Base-by-base conservation (phyloP, 2,888 invertebrate species). In the Aphrophora alni region DNA sequence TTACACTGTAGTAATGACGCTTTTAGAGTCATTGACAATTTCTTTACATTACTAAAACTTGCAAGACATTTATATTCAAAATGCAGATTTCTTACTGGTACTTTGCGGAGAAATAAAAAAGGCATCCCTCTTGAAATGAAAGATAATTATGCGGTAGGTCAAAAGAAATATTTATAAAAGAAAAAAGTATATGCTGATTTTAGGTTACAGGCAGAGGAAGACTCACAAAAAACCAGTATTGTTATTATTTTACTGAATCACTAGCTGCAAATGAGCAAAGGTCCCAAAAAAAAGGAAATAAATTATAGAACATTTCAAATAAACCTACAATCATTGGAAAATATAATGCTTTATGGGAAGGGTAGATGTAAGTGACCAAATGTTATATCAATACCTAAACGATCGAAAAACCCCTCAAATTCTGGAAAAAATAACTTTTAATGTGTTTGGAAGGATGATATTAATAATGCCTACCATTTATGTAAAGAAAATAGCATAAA, bases 81-180 rank as follows among this genome's bases (percentile, higher is more conserved):
- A 69, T 25, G 24, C 26, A 75, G 70, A 25, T 26, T 71, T 28
- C 2, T 80, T 1, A 80, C 80, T 25, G 80, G 80, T 71, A 75
- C 75, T 21, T n/a, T 80, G 28, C 1, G 44, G 1, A 51, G 17
- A 70, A 71, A 72, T 28, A 25, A 71, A 26, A 76, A 80, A 70
- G 80, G 75, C 0, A 38, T 76, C 14, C 80, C 80, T 33, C 8
- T 44, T 28, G 44, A 68, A 25, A 26, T 75, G 26, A 75, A 75
- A 44, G 21, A 21, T 10, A 80, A 71, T 44, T 76, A 69, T 70
- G n/a, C 26, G 25, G 80, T 80, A 12, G 76, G 76, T 27, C 25
- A 80, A 75, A 80, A 24, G 17, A 80, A 80, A 38, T 75, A 80
- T 25, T n/a, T 28, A n/a, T n/a, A n/a, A n/a, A 10, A 80, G 75